phyloP scores from a whole-genome alignment of 2,797 vertebrate genomes.

The Siniperca undulata region DNA sequence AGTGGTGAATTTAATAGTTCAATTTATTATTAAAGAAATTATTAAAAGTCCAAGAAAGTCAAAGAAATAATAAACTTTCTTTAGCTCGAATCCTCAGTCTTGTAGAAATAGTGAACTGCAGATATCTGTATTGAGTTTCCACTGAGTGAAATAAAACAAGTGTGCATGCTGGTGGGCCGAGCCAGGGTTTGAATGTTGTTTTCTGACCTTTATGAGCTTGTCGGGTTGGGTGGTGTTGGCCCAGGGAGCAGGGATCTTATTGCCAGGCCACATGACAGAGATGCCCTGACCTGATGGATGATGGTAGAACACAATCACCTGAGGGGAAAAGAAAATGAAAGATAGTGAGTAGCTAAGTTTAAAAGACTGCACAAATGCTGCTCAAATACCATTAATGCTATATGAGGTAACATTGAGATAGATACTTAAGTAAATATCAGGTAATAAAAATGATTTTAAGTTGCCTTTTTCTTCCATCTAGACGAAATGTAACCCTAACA shows the following conservation, averaged over 20 bases:
- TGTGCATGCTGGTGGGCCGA: background rate
- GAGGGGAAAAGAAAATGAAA: slow-evolving; percentile 10
- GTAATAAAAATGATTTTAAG: background rate
- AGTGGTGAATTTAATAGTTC: background rate
- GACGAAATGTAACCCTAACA: background rate
- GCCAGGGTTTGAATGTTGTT: background rate
- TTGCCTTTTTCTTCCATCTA: background rate
- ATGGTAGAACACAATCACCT: slow-evolving; percentile 98
- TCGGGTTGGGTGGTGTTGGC: slow-evolving; percentile 95
- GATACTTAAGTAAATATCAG: background rate
- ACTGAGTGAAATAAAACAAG: background rate
- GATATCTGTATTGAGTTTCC: background rate
- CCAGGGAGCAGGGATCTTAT: slow-evolving; percentile 97
- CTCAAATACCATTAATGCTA: background rate
- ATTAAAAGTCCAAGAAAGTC: background rate
- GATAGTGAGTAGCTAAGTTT: background rate
- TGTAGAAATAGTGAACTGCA: background rate
- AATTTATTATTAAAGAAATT: background rate
- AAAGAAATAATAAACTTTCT: background rate
- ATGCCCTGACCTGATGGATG: slow-evolving; percentile 86
- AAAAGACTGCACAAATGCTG: background rate
- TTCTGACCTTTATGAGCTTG: slow-evolving; percentile 88
- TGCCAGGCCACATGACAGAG: slow-evolving; percentile 92
- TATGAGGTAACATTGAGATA: background rate
- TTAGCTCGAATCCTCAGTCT: background rate